phyloP scores from a whole-genome alignment of 2,113 vertebrate species.

The Hippocampus abdominalis region DNA sequence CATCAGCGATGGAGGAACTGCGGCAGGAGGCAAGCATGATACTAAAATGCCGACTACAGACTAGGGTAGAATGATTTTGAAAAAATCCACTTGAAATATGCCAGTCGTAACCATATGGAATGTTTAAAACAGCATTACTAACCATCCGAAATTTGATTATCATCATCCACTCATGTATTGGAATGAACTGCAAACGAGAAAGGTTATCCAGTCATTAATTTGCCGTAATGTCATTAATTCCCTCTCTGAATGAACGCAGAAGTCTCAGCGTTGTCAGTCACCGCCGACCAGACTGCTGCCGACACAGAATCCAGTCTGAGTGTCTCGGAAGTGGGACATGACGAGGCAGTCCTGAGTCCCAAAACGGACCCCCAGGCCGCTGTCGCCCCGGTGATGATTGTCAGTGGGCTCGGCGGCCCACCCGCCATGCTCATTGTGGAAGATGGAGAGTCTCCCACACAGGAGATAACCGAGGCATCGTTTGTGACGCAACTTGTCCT shows the following conservation, averaged over 20 bases:
- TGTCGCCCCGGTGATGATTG: not conserved
- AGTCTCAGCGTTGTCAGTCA: not conserved
- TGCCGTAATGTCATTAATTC: not conserved
- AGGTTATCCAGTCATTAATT: not conserved
- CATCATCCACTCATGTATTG: no score
- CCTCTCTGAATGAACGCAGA: slow-evolving; percentile 13
- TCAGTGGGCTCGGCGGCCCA: not conserved
- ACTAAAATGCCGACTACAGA: not conserved
- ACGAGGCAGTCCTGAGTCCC: not conserved
- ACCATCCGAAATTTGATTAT: no score
- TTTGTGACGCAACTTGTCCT: not conserved
- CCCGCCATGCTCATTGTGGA: slow-evolving; percentile 10
- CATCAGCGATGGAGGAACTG: slow-evolving; percentile 23
- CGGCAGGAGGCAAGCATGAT: not conserved
- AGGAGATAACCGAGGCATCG: not conserved
- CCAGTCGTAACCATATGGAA: no score
- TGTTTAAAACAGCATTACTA: no score
- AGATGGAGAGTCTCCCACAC: not conserved
- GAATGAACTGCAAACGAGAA: not conserved
- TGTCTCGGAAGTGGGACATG: not conserved
- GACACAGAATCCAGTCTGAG: not conserved
- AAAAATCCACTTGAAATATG: not conserved
- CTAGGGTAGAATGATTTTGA: no score
- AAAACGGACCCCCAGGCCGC: not conserved
- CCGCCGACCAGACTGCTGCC: not conserved